Conservation (phyloP, 2,888 invertebrate species). For the Hydriomena furcata region DNA sequence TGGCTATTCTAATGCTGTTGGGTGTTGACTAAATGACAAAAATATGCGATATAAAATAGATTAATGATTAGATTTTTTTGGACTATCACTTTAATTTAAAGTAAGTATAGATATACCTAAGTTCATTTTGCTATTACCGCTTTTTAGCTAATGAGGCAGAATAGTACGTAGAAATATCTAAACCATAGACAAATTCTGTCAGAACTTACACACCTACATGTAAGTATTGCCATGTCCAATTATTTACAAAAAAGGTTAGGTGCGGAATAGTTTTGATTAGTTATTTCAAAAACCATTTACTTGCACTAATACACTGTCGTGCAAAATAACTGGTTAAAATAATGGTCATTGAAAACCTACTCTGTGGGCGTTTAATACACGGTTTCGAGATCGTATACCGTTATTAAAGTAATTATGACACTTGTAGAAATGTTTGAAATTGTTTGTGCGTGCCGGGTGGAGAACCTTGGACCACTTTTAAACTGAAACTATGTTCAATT, state of each 20-base stretch:
- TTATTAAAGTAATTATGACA: slow-evolving; percentile 32
- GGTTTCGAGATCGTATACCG: slow-evolving; percentile 18
- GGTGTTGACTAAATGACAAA: too few relatives aligned
- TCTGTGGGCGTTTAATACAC: slow-evolving; percentile 23
- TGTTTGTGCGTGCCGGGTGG: slow-evolving; percentile 22
- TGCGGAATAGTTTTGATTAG: slow-evolving; percentile 1
- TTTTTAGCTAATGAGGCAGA: too few relatives aligned
- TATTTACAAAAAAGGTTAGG: not conserved
- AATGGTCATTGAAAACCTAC: slow-evolving; percentile 21
- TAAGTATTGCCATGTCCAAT: not conserved
- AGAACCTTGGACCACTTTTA: slow-evolving; percentile 30
- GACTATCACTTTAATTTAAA: too few relatives aligned
- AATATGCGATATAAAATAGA: too few relatives aligned
- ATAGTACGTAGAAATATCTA: too few relatives aligned
- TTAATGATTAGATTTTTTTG: too few relatives aligned
- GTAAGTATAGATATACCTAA: too few relatives aligned
- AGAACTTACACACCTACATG: too few relatives aligned
- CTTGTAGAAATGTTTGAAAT: slow-evolving; percentile 27
- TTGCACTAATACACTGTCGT: not conserved
- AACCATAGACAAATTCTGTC: too few relatives aligned
- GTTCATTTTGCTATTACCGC: too few relatives aligned
- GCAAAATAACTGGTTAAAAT: slow-evolving; percentile 18
- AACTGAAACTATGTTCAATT: too few relatives aligned
- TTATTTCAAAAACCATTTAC: slow-evolving; percentile 1
- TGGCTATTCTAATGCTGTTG: too few relatives aligned